Evolutionary conservation across 2,888 invertebrate genomes (phyloP), one percentile per base, ranked within the genome.

Genomic region (Eucera pruinosa): DNA sequence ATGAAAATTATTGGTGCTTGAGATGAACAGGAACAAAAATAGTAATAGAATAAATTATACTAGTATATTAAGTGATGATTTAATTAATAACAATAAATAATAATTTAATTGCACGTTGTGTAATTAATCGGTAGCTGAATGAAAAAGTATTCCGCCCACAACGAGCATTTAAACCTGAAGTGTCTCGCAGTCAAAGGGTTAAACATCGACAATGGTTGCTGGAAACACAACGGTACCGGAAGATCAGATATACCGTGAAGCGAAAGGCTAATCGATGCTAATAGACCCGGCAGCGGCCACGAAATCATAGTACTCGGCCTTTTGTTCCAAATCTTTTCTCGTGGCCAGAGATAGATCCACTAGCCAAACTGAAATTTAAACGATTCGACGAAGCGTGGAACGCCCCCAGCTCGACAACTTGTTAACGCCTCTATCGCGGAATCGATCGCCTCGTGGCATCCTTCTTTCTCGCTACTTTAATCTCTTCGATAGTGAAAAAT

Each of bases 401-500:
- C 60, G 60, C 75, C 13, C 52, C 39, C 43, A 45, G 47, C 67
- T 72, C 65, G 57, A 58, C 48, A 58, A 77, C 83, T 85, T 80
- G 80, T 86, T 86, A 84, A 79, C 72, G 76, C 75, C 18, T 43
- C 75, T 83, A 81, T 85, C 83, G 55, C 48, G 62, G 68, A 77
- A 83, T 81, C 80, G 81, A 85, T 84, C 84, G 74, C 70, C 66
- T 60, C 52, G 30, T 61, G 61, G 65, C 65, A 73, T 80, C 58
- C n/a, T 18, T 30, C 58, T n/a, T n/a, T n/a, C 58, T 70, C 36
- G 64, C 70, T 55, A 79, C 48, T 71, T 70, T 57, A 57, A 60
- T 69, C 73, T 47, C n/a, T 41, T n/a, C 11, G 25, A 23, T 9
- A 27, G 25, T 23, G 6, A 7, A 25, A 50, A 25, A 13, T 23